Evolutionary conservation across 2,797 vertebrate genomes (phyloP), one percentile per base, ranked within the genome.

Genomic region (Coreius guichenoti): DNA sequence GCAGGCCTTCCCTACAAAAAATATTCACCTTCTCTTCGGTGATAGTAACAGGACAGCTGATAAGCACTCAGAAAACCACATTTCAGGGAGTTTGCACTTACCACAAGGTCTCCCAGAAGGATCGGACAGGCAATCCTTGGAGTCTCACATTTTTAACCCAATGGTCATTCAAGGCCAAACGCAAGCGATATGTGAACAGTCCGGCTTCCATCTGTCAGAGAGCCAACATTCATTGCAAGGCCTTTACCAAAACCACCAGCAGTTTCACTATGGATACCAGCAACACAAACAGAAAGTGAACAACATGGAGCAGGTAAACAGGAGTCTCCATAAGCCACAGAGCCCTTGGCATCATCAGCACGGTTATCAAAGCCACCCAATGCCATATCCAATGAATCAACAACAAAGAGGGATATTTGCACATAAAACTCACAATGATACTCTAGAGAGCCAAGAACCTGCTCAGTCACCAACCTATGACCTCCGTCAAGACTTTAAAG

Each of bases 1-100:
- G 2, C 96, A 97, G 90, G 96, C 95, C 65, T 97, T 97, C 91
- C 92, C 96, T 81, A 95, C 92, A 89, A 96, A 96, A 88, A 97
- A 96, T 89, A 91, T 95, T 88, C 93, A 94, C 31, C 94, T 95
- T 86, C 94, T 80, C 39, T 89, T 96, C 88, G 93, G 94, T 83
- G 95, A 94, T 87, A 94, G 93, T 26, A 45, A 80, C 47, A 86
- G 82, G 67, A 67, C 76, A 13, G 56, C 21, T 19, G 83, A 89
- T 33, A 89, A 84, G 51, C 80, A 33, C 73, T 56, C 82, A 49
- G 87, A 81, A 29, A 63, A 33, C 56, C 87, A 87, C 16, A 80
- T 81, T 29, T 76, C 80, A 78, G 82, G 87, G 26, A 51, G 83
- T 33, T 65, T 88, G 77, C 43, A 82, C 39, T 69, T 93, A 0